Conservation (phyloP, 1,140 invertebrate species). For the Brachionus rotundiformis region DNA sequence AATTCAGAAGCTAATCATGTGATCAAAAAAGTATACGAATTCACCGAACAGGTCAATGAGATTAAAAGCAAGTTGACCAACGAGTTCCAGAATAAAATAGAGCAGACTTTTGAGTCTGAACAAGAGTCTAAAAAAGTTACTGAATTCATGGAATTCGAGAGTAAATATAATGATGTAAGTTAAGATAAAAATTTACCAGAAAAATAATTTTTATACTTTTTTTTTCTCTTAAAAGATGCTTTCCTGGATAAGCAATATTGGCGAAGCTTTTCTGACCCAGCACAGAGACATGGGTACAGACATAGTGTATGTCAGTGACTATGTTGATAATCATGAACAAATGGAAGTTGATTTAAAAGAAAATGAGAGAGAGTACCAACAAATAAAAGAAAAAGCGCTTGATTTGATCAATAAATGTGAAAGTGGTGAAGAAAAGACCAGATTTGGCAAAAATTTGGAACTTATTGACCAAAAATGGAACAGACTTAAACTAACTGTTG, state of each 20-base stretch:
- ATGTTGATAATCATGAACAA: conserved; percentile 74
- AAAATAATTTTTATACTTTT: background rate
- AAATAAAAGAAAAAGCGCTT: background rate
- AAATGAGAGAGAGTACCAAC: background rate
- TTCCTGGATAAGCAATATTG: conserved; percentile 73
- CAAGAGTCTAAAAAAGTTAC: background rate
- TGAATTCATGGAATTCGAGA: conserved; percentile 70
- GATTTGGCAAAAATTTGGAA: conserved; percentile 70
- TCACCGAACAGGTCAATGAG: conserved; percentile 42
- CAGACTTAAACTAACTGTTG: conserved; percentile 69
- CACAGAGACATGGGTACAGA: conserved; percentile 76
- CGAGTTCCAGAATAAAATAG: conserved; percentile 17
- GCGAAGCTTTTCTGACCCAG: conserved; percentile 73
- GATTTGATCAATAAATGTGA: background rate
- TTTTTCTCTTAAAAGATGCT: conserved; percentile 64
- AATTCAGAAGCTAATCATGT: conserved; percentile 71
- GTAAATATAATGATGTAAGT: conserved; percentile 72
- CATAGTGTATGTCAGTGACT: conserved; percentile 73
- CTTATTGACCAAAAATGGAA: conserved; percentile 68
- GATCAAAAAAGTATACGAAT: conserved; percentile 58
- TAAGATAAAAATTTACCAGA: background rate
- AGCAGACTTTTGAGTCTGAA: background rate
- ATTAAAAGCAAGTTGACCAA: conserved; percentile 25
- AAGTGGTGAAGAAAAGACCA: background rate
- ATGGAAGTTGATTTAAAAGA: conserved; percentile 72